Conservation (phyloP, 2,113 vertebrate genomes). For the Caranx ignobilis region DNA sequence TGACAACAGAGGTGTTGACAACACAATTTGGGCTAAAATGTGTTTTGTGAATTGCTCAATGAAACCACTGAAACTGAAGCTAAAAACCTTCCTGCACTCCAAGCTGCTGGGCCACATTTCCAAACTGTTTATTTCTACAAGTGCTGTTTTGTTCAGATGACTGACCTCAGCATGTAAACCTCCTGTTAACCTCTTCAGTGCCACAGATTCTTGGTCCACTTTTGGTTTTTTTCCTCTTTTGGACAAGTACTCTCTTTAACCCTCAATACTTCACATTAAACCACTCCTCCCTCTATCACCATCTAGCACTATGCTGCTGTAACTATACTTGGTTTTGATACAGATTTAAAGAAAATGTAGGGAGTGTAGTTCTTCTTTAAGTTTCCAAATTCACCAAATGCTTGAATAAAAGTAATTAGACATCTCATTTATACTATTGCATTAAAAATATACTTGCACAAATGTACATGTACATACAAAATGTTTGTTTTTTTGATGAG, state of each 20-base stretch:
- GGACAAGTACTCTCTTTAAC: too few species aligned
- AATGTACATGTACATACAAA: too few species aligned
- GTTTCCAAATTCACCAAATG: not conserved
- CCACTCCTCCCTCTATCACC: too few species aligned
- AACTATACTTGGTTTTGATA: not conserved
- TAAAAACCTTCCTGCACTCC: not conserved
- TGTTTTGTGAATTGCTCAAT: not conserved
- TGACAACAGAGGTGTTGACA: not conserved
- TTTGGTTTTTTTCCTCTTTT: too few species aligned
- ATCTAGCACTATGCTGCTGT: too few species aligned
- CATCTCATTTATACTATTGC: not conserved
- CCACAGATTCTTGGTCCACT: not conserved
- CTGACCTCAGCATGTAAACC: not conserved
- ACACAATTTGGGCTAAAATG: not conserved
- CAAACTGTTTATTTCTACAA: conserved; percentile 40
- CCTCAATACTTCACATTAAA: too few species aligned
- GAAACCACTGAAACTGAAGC: not conserved
- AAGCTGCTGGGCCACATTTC: not conserved
- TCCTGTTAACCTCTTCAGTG: conserved; percentile 29
- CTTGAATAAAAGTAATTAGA: not conserved
- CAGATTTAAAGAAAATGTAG: not conserved
- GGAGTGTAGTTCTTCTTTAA: too few species aligned
- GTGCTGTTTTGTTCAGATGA: conserved; percentile 22
- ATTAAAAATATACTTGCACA: not conserved
- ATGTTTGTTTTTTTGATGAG: too few species aligned